Conservation (phyloP, 2,113 vertebrate genomes). For the Atractosteus spatula region DNA sequence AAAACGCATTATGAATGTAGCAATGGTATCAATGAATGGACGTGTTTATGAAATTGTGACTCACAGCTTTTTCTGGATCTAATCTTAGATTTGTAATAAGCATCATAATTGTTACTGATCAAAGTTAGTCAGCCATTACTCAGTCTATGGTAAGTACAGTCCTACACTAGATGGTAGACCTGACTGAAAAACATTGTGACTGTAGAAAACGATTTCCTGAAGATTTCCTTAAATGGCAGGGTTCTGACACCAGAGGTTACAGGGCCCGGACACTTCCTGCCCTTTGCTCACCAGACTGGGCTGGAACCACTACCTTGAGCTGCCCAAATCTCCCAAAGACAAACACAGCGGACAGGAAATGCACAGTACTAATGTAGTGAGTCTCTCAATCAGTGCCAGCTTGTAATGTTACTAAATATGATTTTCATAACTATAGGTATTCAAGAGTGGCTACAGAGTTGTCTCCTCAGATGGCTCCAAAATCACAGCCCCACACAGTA, state of each 20-base stretch:
- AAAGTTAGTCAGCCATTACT: conserved; percentile 26
- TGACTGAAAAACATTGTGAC: conserved; percentile 27
- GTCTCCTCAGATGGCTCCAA: too few species aligned
- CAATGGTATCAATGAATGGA: too few species aligned
- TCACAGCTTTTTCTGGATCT: too few species aligned
- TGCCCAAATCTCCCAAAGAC: conserved; percentile 44
- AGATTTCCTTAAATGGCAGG: conserved; percentile 25
- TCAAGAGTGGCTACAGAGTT: too few species aligned
- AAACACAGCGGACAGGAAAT: conserved; percentile 52
- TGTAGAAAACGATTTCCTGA: conserved; percentile 38
- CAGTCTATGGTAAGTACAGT: background rate
- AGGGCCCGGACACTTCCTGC: conserved; percentile 1
- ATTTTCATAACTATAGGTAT: conserved; percentile 22
- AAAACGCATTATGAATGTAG: too few species aligned
- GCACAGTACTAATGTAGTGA: conserved; percentile 55
- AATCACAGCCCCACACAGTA: too few species aligned
- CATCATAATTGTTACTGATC: conserved; percentile 11
- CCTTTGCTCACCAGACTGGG: conserved; percentile 15
- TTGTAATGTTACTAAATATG: conserved; percentile 53
- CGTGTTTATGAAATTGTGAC: too few species aligned
- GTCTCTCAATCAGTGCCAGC: conserved; percentile 46
- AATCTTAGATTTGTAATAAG: too few species aligned
- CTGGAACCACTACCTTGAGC: background rate
- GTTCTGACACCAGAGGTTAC: conserved; percentile 16
- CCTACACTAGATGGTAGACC: background rate